Evolutionary conservation across 1,140 invertebrate species (phyloP), one percentile per base, ranked within the genome.

Genomic region (Calephelis nemesis): DNA sequence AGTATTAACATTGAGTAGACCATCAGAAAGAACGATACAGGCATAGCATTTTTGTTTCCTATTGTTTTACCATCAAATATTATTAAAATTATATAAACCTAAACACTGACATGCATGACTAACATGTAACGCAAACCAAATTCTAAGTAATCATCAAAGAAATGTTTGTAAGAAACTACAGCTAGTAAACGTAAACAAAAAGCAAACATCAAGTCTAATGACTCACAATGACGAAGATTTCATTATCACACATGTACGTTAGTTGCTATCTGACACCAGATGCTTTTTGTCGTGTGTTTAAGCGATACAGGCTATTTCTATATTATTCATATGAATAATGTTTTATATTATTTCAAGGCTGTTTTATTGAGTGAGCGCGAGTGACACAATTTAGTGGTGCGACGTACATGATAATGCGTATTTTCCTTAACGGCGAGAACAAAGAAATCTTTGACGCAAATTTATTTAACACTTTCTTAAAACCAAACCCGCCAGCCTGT

Each of bases 181-280:
- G 73, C 71, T 70, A 77, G 72, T 68, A 72, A 81, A 84, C 67
- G 83, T 90, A 89, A 91, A 91, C 86, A 91, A 83, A 78, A 87
- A 90, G 80, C 80, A 88, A 87, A 88, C 85, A 87, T 74, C 77
- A 82, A 81, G 77, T 76, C 80, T 75, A 84, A 83, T 91, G 89
- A 91, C 87, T 91, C 89, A 91, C 89, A 78, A 87, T 89, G 88
- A 85, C 85, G 86, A 86, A 79, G 77, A 81, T 80, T 78, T 90
- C 87, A 91, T 88, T 89, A 88, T 89, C 83, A 79, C 83, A 80
- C 75, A 78, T 77, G 73, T 80, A 82, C 78, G 78, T 88, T 89
- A 89, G 88, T 89, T 84, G 77, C 79, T 75, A 84, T 78, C 79
- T 74, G 79, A 78, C 83, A 79, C 81, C 80, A 79, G 73, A 63